phyloP scores from a whole-genome alignment of 2,797 vertebrate genomes.

The Parauchenoglanis punctatus region DNA sequence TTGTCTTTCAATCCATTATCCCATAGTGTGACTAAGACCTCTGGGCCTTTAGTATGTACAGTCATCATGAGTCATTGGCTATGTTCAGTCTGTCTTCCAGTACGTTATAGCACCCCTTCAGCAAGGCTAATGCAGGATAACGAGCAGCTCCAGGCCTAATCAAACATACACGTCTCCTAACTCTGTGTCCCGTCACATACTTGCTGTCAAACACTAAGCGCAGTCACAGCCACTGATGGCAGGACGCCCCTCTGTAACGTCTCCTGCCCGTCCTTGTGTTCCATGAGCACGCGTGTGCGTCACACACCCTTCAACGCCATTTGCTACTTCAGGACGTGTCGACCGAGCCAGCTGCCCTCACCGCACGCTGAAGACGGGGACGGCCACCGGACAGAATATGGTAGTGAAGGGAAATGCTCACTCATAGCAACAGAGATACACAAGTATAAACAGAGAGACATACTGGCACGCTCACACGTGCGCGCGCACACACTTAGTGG shows the following conservation, averaged over 20 bases:
- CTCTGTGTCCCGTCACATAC: slow-evolving; percentile 6
- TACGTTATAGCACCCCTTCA: not conserved
- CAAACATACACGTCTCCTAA: not conserved
- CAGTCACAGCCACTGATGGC: slow-evolving; percentile 1
- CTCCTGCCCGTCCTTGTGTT: slow-evolving; percentile 25
- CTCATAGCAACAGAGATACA: slow-evolving; percentile 73
- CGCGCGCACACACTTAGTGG: not conserved
- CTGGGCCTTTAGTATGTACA: slow-evolving; percentile 44
- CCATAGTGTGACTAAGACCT: slow-evolving; percentile 52
- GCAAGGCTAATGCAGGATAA: slow-evolving; percentile 4
- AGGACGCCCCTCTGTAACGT: not conserved
- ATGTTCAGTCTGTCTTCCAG: slow-evolving; percentile 10
- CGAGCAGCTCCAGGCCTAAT: not conserved
- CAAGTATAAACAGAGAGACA: slow-evolving; percentile 56
- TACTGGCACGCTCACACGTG: slow-evolving; percentile 5
- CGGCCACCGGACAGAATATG: slow-evolving; percentile 67
- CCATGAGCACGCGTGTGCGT: slow-evolving; percentile 24
- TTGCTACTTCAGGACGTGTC: slow-evolving; percentile 35
- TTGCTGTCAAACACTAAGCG: slow-evolving; percentile 14
- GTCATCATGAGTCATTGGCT: slow-evolving; percentile 61
- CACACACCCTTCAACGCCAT: slow-evolving; percentile 46
- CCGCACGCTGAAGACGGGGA: slow-evolving; percentile 51
- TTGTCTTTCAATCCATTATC: not conserved
- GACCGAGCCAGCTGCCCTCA: slow-evolving; percentile 21
- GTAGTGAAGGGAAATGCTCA: slow-evolving; percentile 55